Conservation (phyloP, 1,140 invertebrate species). For the Chrysopa pallens region DNA sequence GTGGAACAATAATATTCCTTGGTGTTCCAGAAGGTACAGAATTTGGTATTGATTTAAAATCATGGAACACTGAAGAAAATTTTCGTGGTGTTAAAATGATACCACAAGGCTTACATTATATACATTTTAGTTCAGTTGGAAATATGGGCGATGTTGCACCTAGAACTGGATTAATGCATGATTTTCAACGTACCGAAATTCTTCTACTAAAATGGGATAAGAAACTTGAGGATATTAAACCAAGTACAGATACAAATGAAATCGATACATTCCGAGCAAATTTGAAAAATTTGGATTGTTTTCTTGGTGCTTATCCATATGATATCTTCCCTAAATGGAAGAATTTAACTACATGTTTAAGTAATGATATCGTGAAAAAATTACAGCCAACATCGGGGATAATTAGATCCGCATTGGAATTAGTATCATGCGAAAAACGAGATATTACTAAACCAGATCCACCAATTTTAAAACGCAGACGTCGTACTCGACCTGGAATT, state of each 20-base stretch:
- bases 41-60: conserved; percentile 93
- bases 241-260: conserved; percentile 34
- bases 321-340: conserved; percentile 78
- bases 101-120: conserved; percentile 87
- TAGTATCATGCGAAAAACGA: conserved; percentile 29
- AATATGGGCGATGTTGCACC: conserved; percentile 31
- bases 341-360: conserved; percentile 54
- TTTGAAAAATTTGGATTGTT: conserved; percentile 58
- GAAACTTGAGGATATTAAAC: conserved; percentile 44
- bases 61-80: conserved; percentile 79
- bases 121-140: conserved; percentile 63
- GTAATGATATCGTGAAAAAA: no score
- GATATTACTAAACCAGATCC: no score
- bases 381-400: conserved; percentile 41
- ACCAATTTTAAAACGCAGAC: neutral
- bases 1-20: conserved; percentile 63
- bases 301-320: conserved; percentile 82
- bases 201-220: conserved; percentile 75
- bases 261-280: conserved; percentile 46
- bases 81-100: conserved; percentile 98
- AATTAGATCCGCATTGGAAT: conserved; percentile 50
- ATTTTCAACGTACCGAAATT: conserved; percentile 67
- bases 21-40: conserved; percentile 75
- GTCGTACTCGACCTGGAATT: conserved; percentile 20
- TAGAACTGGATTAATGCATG: conserved; percentile 77